Percentiles rank a stretch among this genome's conserved stretches.
These are phyloP conservation scores for Rhynchomys soricoides DNA, from an alignment of 2,113 vertebrate species.

Conservation along the genomic window DNA sequence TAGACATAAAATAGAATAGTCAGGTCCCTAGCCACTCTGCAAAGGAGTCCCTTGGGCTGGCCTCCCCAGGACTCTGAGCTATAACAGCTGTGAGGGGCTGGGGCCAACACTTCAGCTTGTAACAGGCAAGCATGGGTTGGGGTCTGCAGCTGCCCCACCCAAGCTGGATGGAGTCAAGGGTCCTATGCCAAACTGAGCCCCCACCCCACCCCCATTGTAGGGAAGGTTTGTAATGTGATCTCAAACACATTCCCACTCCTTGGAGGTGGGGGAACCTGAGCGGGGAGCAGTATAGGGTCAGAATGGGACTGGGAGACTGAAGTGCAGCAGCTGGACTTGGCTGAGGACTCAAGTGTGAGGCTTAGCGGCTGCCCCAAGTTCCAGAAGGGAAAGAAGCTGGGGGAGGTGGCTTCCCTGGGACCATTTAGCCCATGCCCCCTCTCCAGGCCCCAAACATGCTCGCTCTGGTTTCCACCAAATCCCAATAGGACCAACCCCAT, in stretches of 20 bases:
- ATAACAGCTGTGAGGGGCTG: constrained; percentile 79
- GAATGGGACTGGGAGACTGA: constrained; percentile 69
- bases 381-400: constrained; percentile 1
- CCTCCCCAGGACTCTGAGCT: constrained; percentile 75
- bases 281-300: constrained; percentile 74
- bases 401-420: constrained; percentile 48
- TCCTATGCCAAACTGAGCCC: constrained; percentile 57
- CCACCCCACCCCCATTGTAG: background rate
- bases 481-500: background rate
- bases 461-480: background rate
- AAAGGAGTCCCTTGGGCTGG: constrained; percentile 63
- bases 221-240: constrained; percentile 76
- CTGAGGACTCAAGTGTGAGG: constrained; percentile 75
- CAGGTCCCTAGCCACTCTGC: constrained; percentile 42
- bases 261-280: constrained; percentile 73
- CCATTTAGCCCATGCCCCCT: background rate
- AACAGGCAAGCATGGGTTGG: constrained; percentile 69
- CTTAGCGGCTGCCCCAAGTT: constrained; percentile 66
- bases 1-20: constrained; percentile 67
- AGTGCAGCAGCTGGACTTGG: constrained; percentile 79
- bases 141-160: constrained; percentile 79
- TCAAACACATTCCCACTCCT: constrained; percentile 66
- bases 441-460: background rate
- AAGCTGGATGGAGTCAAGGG: constrained; percentile 73
- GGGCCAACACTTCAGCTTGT: constrained; percentile 53